Percentiles rank a stretch among this genome's conserved stretches.
Evolutionary conservation across 37 sponge, comb jelly and placozoan species (phyloP).

Genomic region (Aplysina aerophoba): DNA sequence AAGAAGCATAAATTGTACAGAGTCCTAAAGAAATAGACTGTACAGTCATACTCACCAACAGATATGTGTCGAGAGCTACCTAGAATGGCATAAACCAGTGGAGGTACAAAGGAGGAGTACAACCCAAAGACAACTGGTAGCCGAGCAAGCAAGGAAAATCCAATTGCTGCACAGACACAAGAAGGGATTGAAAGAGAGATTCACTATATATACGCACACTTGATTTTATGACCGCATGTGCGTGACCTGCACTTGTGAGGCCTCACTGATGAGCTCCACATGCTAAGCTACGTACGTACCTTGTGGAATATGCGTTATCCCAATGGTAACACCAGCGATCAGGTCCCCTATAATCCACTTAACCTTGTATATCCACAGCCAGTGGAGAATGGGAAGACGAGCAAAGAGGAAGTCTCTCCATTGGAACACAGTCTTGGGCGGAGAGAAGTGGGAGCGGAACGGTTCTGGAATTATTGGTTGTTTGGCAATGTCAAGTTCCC

Average conservation of each 20-base stretch:
- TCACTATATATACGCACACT: not conserved
- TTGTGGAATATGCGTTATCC: constrained; percentile 82
- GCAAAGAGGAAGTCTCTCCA: constrained; percentile 61
- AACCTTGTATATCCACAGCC: constrained; percentile 62
- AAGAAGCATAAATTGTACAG: no score
- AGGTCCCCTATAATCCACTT: constrained; percentile 67
- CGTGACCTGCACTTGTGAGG: no score
- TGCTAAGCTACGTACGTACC: constrained; percentile 50
- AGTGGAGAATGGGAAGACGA: constrained; percentile 72
- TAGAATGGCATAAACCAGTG: constrained; percentile 71
- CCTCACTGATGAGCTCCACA: no score
- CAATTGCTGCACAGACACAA: constrained; percentile 63
- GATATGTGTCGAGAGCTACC: constrained; percentile 86
- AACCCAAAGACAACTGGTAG: constrained; percentile 73
- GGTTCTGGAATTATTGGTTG: constrained; percentile 62
- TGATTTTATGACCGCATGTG: not conserved
- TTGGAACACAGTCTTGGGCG: constrained; percentile 42
- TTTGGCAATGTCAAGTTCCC: not conserved
- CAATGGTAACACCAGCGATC: constrained; percentile 78
- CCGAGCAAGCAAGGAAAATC: constrained; percentile 74
- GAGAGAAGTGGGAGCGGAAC: constrained; percentile 56
- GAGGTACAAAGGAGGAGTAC: constrained; percentile 74
- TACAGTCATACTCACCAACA: constrained; percentile 57
- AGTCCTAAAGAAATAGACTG: no score
- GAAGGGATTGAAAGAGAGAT: no score